Evolutionary conservation across 2,888 invertebrate species (phyloP).

Genomic region (Lathronympha strigana): DNA sequence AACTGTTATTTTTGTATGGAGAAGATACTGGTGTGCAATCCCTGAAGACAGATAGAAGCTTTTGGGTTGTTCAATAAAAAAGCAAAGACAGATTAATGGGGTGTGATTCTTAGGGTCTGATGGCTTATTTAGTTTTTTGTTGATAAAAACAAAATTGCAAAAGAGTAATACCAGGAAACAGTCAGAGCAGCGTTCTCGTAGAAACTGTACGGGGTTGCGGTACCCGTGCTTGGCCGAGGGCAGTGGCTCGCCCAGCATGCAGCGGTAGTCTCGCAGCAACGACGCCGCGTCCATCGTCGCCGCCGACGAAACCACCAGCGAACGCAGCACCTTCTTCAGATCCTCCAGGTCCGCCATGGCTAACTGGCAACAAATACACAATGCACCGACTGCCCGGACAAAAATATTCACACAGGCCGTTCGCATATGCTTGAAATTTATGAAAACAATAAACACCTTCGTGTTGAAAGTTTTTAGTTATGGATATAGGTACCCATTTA

Average conservation of each 20-base stretch:
- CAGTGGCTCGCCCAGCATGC: conserved; percentile 62
- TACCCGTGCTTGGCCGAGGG: conserved; percentile 65
- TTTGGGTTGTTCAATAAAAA: too few species aligned
- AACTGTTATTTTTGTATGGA: too few species aligned
- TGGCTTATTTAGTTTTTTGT: neutral
- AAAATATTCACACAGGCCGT: neutral
- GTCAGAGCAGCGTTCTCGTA: conserved; percentile 66
- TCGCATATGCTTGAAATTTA: neutral
- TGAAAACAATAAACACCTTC: neutral
- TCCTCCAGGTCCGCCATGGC: conserved; percentile 62
- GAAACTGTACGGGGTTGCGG: conserved; percentile 60
- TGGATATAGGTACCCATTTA: too few species aligned
- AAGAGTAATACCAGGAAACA: conserved; percentile 63
- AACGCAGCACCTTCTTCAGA: conserved; percentile 64
- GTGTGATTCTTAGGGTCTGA: neutral
- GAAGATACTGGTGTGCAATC: too few species aligned
- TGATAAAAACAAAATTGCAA: neutral
- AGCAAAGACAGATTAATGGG: too few species aligned
- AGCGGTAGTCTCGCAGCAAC: conserved; percentile 66
- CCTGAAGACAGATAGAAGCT: too few species aligned
- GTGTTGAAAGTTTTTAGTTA: neutral
- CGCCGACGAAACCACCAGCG: conserved; percentile 74
- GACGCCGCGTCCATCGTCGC: conserved; percentile 64
- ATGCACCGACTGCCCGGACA: neutral
- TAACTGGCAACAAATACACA: conserved; percentile 2